Percentiles rank a stretch among this genome's conserved stretches.
Evolutionary conservation across 2,113 vertebrate genomes (phyloP).

Genomic region (Columbina picui): DNA sequence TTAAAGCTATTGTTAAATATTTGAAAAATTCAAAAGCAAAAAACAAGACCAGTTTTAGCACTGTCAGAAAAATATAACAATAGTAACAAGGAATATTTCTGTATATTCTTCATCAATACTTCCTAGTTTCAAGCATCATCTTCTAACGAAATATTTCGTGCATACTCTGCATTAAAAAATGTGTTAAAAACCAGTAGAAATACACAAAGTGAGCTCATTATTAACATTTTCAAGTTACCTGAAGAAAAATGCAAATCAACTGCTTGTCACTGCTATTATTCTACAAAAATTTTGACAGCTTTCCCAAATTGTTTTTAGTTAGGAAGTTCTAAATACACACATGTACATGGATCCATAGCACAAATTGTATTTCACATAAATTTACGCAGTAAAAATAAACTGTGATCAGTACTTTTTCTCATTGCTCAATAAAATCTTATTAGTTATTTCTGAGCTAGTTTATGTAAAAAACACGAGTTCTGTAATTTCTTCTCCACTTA

Average conservation of each 20-base stretch:
- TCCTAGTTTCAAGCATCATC: neutral
- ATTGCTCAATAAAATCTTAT: neutral
- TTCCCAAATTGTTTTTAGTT: neutral
- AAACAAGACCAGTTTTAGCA: neutral
- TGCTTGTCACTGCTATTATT: neutral
- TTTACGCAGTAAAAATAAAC: neutral
- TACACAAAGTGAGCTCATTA: neutral
- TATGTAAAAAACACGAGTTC: conserved; percentile 18
- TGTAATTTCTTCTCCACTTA: conserved; percentile 43
- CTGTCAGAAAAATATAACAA: neutral
- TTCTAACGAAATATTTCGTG: neutral
- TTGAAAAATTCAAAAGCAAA: neutral
- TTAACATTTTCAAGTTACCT: neutral
- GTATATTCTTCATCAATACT: neutral
- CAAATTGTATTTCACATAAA: neutral
- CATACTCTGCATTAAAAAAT: neutral
- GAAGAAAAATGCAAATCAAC: neutral
- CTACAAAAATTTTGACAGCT: neutral
- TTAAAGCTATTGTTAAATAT: neutral
- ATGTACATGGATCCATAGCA: neutral
- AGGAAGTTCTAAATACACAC: neutral
- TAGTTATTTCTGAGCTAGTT: neutral
- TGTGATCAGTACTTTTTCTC: conserved; percentile 21
- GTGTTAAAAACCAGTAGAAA: neutral
- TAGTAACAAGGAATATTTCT: neutral